A percentile compares a stretch with the other conserved stretches of the same genome.
phyloP scores from a whole-genome alignment of 2,888 invertebrate species.

The Pseudoips prasinana region DNA sequence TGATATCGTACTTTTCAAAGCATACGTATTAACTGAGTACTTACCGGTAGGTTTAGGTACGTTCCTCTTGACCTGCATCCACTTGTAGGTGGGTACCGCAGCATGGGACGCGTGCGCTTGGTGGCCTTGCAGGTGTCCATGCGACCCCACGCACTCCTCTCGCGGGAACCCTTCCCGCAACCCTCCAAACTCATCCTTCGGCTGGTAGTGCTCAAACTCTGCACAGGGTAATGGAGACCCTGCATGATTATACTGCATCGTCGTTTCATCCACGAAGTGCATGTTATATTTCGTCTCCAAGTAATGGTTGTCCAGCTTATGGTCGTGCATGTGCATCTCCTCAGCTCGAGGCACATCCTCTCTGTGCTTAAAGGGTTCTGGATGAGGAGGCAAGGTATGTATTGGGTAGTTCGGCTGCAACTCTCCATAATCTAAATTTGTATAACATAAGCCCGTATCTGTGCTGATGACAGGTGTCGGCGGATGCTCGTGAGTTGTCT shows the following conservation, averaged over 20 bases:
- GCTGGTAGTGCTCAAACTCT: conserved; percentile 83
- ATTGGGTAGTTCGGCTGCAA: conserved; percentile 75
- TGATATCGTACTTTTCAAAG: too few species aligned
- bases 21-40: too few species aligned
- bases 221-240: conserved; percentile 77
- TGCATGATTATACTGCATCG: conserved; percentile 65
- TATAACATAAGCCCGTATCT: conserved; percentile 93
- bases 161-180: conserved; percentile 60
- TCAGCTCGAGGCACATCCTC: conserved; percentile 82
- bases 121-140: conserved; percentile 58
- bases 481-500: conserved; percentile 68
- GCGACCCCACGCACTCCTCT: conserved; percentile 57
- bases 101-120: conserved; percentile 79
- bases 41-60: conserved; percentile 96
- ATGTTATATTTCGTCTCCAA: conserved; percentile 79
- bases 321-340: conserved; percentile 68
- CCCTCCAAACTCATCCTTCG: conserved; percentile 83
- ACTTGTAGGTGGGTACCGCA: conserved; percentile 95
- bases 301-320: conserved; percentile 73
- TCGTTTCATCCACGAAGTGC: conserved; percentile 72
- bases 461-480: conserved; percentile 89
- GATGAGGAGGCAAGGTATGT: conserved; percentile 79
- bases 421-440: conserved; percentile 90
- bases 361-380: conserved; percentile 74
- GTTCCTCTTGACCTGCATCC: conserved; percentile 99